Percentiles rank a stretch among this genome's conserved stretches.
Evolutionary conservation across 1,140 invertebrate species (phyloP).

Genomic region (Sipha flava): DNA sequence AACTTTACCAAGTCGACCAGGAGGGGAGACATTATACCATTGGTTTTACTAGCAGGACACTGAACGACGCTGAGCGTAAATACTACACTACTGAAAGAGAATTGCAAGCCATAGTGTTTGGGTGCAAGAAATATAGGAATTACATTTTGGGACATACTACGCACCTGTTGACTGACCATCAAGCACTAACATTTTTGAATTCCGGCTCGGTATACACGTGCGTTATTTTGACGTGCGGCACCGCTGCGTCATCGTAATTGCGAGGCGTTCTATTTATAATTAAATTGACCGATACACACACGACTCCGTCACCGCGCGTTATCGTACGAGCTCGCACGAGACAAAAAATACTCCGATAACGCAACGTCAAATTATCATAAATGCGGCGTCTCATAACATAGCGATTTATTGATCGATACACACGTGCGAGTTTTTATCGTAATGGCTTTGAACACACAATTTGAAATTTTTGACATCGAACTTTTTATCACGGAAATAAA

Average conservation of each 20-base stretch:
- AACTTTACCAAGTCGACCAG: not conserved
- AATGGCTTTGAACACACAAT: not conserved
- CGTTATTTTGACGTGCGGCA: too few species aligned
- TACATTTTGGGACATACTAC: not conserved
- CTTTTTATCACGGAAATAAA: not conserved
- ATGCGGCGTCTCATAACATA: not conserved
- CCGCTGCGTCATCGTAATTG: too few species aligned
- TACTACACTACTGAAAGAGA: not conserved
- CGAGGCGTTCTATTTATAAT: too few species aligned
- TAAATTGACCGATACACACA: too few species aligned
- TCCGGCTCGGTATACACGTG: too few species aligned
- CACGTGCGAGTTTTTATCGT: not conserved
- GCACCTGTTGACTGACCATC: not conserved
- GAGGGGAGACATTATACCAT: not conserved
- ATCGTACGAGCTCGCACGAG: not conserved
- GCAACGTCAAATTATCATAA: not conserved
- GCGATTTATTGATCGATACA: not conserved
- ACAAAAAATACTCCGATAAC: not conserved
- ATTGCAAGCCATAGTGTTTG: not conserved
- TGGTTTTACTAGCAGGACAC: not conserved
- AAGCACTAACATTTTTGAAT: not conserved
- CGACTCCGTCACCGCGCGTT: not conserved
- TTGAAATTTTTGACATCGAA: not conserved
- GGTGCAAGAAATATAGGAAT: not conserved
- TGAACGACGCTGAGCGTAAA: too few species aligned